Evolutionary conservation across 2,888 invertebrate species (phyloP), one percentile per base, ranked within the genome.

Genomic region (Troilus luridus): DNA sequence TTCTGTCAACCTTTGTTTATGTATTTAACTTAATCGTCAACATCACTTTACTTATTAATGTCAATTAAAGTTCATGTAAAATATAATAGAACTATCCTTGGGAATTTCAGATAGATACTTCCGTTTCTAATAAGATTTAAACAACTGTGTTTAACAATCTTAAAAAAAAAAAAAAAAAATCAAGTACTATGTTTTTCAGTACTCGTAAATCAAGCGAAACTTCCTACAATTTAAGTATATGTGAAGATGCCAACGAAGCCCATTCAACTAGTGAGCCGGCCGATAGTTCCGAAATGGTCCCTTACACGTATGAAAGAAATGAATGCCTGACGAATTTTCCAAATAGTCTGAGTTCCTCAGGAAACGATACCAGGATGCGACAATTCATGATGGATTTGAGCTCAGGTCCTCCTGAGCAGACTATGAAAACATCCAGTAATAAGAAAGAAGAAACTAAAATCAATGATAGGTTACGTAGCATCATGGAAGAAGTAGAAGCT

Each of bases 401-500:
- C 27, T 41, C 72, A 27, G 41, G 41, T 27, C 1, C 56, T 9
- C 3, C 11, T 10, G 56, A 41, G 56, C 21, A 12, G 85, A 1
- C 56, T 11, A 56, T 3, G 12, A 58, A 58, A 56, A 58, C 56
- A n/a, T 19, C 2, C 56, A 12, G 9, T 11, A 56, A n/a, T 54
- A 77, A 77, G 72, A 77, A 77, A 77, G 72, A 77, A 14, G 85
- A 56, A n/a, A n/a, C 7, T 12, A 56, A 56, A 85, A 85, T 85
- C 0, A 1, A 56, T 58, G 56, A 85, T n/a, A 56, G 56, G 85
- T 85, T 85, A n/a, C 85, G 85, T 21, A 58, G 56, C 8, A 85
- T 85, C 12, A 85, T 85, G 21, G 85, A 54, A 56, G 85, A 85
- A n/a, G 85, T 85, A 11, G 85, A 85, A 85, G 56, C 54, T n/a